Evolutionary conservation across 2,797 vertebrate genomes (phyloP).

Genomic region (Falco rusticolus): DNA sequence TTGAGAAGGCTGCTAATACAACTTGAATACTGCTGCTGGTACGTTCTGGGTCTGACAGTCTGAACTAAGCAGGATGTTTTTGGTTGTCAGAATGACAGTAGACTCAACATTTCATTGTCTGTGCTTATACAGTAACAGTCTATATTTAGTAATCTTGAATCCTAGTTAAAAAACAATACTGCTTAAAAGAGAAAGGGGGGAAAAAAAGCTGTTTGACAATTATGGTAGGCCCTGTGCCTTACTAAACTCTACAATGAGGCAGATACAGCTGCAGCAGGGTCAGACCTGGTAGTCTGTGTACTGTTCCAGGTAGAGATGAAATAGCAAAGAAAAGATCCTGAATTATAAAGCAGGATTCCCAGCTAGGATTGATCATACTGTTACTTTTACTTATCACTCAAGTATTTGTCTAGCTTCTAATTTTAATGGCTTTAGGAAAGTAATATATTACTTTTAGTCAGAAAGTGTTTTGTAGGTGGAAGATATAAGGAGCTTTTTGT

Average conservation of each 20-base stretch:
- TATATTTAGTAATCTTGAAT: constrained; percentile 5
- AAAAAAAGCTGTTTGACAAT: not conserved
- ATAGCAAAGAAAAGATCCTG: not conserved
- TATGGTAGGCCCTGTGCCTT: not conserved
- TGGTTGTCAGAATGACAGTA: constrained; percentile 3
- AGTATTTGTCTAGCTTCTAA: not conserved
- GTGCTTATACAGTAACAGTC: not conserved
- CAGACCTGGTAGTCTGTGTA: rapidly evolving
- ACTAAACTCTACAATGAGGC: not conserved
- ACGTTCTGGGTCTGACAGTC: not conserved
- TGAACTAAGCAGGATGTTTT: not conserved
- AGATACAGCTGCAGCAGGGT: not conserved
- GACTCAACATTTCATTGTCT: constrained; percentile 22
- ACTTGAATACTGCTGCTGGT: not conserved
- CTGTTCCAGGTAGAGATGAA: not conserved
- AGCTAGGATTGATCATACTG: not conserved
- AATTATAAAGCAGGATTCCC: not conserved
- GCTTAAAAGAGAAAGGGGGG: not conserved
- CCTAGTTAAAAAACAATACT: not conserved
- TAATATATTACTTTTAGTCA: not conserved
- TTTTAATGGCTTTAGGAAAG: not conserved
- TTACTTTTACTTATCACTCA: not conserved
- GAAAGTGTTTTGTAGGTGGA: not conserved
- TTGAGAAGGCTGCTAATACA: not conserved
- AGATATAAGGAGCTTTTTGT: not conserved